Evolutionary conservation across 2,888 invertebrate genomes (phyloP).

Genomic region (Malacosoma neustria): DNA sequence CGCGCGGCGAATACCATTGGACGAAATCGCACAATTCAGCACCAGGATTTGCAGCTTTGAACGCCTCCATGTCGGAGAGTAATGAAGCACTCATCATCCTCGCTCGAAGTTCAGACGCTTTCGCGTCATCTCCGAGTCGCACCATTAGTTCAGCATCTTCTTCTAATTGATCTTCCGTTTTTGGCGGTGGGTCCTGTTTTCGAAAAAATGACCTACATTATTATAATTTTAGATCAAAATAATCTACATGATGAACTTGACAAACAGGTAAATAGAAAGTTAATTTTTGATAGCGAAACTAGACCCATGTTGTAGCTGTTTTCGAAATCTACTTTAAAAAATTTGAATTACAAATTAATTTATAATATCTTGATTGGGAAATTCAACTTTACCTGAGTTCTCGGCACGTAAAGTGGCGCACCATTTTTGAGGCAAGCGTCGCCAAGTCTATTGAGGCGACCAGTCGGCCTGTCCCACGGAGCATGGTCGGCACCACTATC

Average conservation of each 20-base stretch:
- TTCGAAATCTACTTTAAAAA: too few relatives aligned
- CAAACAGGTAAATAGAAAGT: conserved; percentile 1
- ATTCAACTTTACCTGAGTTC: conserved; percentile 49
- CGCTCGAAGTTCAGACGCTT: conserved; percentile 88
- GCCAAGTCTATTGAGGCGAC: conserved; percentile 46
- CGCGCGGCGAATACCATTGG: conserved; percentile 97
- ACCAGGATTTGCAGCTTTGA: conserved; percentile 98
- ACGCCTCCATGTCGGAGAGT: conserved; percentile 98
- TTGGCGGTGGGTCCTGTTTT: conserved; percentile 91
- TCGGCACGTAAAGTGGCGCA: conserved; percentile 53
- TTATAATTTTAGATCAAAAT: conserved; percentile 4
- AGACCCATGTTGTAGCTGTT: neutral
- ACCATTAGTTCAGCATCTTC: conserved; percentile 94
- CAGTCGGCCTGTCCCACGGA: conserved; percentile 52
- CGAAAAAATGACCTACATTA: conserved; percentile 12
- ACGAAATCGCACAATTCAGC: conserved; percentile 95
- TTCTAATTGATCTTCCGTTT: conserved; percentile 97
- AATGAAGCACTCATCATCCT: conserved; percentile 96
- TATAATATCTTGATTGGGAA: too few relatives aligned
- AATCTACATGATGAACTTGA: conserved; percentile 4
- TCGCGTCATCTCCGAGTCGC: conserved; percentile 89
- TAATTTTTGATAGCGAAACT: neutral
- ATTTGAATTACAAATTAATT: neutral
- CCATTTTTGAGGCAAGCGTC: conserved; percentile 54
- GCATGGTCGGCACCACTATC: conserved; percentile 66